These are phyloP conservation scores for Phallusia fumigata DNA, from an alignment of 23 tunicate genomes.

Conservation along the genomic window DNA sequence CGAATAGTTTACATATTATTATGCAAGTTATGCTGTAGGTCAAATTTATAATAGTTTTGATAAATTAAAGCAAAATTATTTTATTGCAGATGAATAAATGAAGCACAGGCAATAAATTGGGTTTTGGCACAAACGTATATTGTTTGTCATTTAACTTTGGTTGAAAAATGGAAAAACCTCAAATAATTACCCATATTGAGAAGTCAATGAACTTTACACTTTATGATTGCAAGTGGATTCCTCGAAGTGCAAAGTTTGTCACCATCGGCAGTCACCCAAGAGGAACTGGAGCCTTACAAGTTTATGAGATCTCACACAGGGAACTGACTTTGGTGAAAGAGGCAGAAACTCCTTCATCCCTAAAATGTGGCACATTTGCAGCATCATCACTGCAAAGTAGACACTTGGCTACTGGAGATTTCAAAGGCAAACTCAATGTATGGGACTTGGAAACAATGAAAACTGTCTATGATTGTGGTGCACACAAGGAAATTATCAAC, in stretches of 20 bases:
- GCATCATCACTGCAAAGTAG: slow-evolving; percentile 89
- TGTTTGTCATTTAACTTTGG: too few species aligned
- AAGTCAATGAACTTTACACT: slow-evolving; percentile 87
- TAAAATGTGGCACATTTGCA: slow-evolving; percentile 94
- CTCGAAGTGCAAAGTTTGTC: slow-evolving; percentile 85
- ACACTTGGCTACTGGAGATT: slow-evolving; percentile 95
- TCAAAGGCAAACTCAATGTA: slow-evolving; percentile 73
- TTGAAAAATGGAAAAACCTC: slow-evolving; percentile 84
- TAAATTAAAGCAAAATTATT: too few species aligned
- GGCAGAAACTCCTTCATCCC: slow-evolving; percentile 53
- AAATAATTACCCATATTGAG: slow-evolving; percentile 88
- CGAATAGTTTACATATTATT: too few species aligned
- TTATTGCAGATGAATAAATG: too few species aligned
- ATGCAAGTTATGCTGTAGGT: too few species aligned
- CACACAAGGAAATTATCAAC: slow-evolving; percentile 88
- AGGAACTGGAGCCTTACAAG: slow-evolving; percentile 80
- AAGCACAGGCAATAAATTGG: too few species aligned
- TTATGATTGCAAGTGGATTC: slow-evolving; percentile 96
- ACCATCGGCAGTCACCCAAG: slow-evolving; percentile 91
- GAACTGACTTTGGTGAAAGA: slow-evolving; percentile 61
- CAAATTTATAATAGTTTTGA: too few species aligned
- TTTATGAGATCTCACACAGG: slow-evolving; percentile 70
- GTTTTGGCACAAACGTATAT: too few species aligned
- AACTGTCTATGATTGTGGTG: slow-evolving; percentile 42
- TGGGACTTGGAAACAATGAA: slow-evolving; percentile 88